Conservation (phyloP, 1,140 invertebrate genomes). For the Branchinecta lindahli region DNA sequence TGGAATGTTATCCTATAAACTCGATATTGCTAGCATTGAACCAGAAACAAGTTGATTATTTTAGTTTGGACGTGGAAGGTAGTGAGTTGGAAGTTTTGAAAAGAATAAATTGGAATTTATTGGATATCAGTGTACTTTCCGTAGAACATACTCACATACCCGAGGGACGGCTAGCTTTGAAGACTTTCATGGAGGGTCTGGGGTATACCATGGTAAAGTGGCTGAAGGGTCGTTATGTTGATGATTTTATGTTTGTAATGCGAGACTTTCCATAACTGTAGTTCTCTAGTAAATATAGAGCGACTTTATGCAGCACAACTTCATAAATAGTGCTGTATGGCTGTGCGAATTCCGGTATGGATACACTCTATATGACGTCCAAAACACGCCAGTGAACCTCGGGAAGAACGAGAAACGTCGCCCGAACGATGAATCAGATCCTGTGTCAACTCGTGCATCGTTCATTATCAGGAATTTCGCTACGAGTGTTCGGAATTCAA, state of each 20-base stretch:
- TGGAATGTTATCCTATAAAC: slow-evolving; percentile 19
- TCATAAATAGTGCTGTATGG: no score
- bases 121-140: background rate
- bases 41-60: slow-evolving; percentile 16
- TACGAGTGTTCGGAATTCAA: no score
- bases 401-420: no score
- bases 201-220: background rate
- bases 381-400: no score
- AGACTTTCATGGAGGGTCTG: background rate
- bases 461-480: no score
- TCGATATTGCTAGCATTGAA: slow-evolving; percentile 15
- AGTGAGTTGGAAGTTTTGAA: background rate
- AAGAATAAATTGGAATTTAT: background rate
- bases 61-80: slow-evolving; percentile 20
- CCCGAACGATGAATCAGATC: no score
- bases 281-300: no score
- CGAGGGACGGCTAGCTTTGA: background rate
- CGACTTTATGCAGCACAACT: no score
- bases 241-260: background rate
- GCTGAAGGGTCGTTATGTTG: background rate
- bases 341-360: no score
- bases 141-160: background rate
- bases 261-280: no score
- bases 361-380: no score
- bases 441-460: no score